Conservation (phyloP, 1,140 invertebrate genomes). For the Achatina immaculata region DNA sequence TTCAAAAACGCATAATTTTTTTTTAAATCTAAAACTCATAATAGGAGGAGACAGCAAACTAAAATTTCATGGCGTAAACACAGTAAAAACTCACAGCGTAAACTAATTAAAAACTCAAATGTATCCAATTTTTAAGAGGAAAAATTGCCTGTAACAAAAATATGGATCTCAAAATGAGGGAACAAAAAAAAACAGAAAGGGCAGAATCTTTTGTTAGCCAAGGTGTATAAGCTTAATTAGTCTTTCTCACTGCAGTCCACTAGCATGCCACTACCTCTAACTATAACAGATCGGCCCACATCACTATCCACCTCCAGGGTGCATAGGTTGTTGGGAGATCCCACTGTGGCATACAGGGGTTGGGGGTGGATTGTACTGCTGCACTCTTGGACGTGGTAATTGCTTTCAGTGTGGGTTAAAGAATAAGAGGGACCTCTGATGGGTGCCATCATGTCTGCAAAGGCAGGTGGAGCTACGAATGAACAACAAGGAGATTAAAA, state of each 20-base stretch:
- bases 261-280: slow-evolving; percentile 51
- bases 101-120: too few relatives aligned
- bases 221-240: neutral
- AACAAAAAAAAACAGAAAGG: slow-evolving; percentile 11
- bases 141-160: too few relatives aligned
- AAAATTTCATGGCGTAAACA: too few relatives aligned
- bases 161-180: too few relatives aligned
- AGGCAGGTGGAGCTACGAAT: slow-evolving; percentile 33
- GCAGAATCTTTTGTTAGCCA: neutral
- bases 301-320: slow-evolving; percentile 45
- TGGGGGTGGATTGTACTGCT: slow-evolving; percentile 46
- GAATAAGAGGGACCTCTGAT: slow-evolving; percentile 9
- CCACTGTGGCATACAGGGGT: slow-evolving; percentile 34
- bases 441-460: slow-evolving; percentile 41
- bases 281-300: slow-evolving; percentile 45
- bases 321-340: slow-evolving; percentile 36
- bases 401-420: slow-evolving; percentile 1
- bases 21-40: too few relatives aligned
- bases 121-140: too few relatives aligned
- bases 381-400: slow-evolving; percentile 45
- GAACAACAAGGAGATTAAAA: neutral
- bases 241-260: slow-evolving; percentile 2
- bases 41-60: too few relatives aligned
- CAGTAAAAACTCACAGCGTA: too few relatives aligned
- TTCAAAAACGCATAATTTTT: too few relatives aligned